These are phyloP conservation scores for Odontomyia ornata DNA, from an alignment of 2,888 invertebrate species.

Conservation along the genomic window DNA sequence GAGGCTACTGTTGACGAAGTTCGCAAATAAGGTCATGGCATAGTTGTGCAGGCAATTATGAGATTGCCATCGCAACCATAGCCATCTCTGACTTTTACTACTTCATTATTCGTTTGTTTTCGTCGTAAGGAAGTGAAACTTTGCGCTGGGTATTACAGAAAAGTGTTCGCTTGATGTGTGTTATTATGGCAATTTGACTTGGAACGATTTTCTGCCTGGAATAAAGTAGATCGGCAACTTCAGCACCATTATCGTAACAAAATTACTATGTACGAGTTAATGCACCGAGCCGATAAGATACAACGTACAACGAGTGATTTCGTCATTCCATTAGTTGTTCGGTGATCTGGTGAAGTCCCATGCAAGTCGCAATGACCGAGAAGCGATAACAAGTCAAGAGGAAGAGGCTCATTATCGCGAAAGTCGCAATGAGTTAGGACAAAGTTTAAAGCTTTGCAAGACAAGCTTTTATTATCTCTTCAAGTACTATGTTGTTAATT, in stretches of 20 bases:
- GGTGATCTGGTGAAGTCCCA: too few relatives aligned
- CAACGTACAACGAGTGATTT: too few relatives aligned
- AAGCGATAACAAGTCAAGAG: too few relatives aligned
- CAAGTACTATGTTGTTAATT: too few relatives aligned
- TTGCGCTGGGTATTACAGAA: neutral
- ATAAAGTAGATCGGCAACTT: neutral
- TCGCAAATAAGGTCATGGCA: conserved; percentile 29
- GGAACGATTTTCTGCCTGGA: neutral
- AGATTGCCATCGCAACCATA: conserved; percentile 10
- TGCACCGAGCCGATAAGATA: too few relatives aligned
- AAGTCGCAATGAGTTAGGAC: too few relatives aligned
- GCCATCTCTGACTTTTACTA: neutral
- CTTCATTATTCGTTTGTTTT: neutral
- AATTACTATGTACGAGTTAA: neutral
- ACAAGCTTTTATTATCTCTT: too few relatives aligned
- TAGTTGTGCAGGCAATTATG: conserved; percentile 30
- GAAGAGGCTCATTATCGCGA: too few relatives aligned
- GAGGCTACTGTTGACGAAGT: neutral
- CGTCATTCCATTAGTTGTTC: too few relatives aligned
- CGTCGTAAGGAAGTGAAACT: conserved; percentile 11
- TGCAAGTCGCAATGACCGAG: too few relatives aligned
- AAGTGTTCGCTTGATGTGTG: neutral
- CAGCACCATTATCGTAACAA: neutral
- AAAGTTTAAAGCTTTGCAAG: too few relatives aligned
- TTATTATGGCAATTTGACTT: neutral